Percentiles rank a stretch among this genome's conserved stretches.
phyloP scores from a whole-genome alignment of 2,888 invertebrate species.

The Conistra vaccinii region DNA sequence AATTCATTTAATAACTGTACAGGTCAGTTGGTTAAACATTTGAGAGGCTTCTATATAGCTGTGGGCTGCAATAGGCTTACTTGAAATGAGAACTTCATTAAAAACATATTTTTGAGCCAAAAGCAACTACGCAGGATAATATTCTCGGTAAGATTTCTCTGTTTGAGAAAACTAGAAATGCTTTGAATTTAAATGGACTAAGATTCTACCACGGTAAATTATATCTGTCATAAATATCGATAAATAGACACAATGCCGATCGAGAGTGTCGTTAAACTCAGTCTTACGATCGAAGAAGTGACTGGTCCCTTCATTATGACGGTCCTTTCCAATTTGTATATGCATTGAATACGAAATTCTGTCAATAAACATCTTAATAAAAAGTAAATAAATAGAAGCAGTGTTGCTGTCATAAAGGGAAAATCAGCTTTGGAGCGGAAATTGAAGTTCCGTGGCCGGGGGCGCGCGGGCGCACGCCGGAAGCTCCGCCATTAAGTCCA shows the following conservation, averaged over 20 bases:
- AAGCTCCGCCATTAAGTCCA: conserved; percentile 79
- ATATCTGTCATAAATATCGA: not conserved
- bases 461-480: conserved; percentile 82
- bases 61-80: not conserved
- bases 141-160: not conserved
- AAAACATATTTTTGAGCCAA: not conserved
- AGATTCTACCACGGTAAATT: not conserved
- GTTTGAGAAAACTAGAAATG: not conserved
- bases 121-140: not conserved
- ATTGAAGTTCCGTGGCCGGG: conserved; percentile 86
- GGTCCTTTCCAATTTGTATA: conserved; percentile 43
- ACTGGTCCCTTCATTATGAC: conserved; percentile 38
- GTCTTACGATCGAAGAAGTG: conserved; percentile 29
- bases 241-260: not conserved
- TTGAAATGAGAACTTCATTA: not conserved
- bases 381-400: conserved; percentile 72
- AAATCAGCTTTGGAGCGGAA: conserved; percentile 85
- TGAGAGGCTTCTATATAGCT: not conserved
- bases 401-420: conserved; percentile 79
- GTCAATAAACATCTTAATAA: conserved; percentile 72
- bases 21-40: too few relatives aligned
- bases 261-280: not conserved
- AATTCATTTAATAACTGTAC: too few relatives aligned
- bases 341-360: conserved; percentile 60
- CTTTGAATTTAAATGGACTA: not conserved